These are phyloP conservation scores for Vimba vimba DNA, from an alignment of 2,113 vertebrate species.

Conservation along the genomic window DNA sequence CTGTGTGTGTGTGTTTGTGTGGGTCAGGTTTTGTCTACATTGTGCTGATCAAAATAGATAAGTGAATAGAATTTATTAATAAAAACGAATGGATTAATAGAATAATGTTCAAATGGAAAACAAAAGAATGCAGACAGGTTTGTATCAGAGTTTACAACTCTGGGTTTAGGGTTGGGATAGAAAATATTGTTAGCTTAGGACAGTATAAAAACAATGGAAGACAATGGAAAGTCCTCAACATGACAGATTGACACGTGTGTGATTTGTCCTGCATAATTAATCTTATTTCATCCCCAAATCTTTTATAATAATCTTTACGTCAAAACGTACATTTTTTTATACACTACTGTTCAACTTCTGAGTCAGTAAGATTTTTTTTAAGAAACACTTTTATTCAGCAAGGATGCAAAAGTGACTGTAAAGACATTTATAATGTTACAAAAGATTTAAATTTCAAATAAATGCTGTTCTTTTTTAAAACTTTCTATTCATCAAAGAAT, in stretches of 20 bases:
- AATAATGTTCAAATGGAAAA: not conserved
- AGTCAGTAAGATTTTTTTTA: not conserved
- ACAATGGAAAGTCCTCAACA: not conserved
- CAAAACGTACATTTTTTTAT: not conserved
- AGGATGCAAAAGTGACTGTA: not conserved
- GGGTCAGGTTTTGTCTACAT: conserved; percentile 1
- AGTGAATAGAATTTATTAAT: not conserved
- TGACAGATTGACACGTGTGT: not conserved
- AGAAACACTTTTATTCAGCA: not conserved
- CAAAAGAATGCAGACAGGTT: not conserved
- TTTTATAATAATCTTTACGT: not conserved
- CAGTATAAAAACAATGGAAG: not conserved
- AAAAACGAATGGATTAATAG: not conserved
- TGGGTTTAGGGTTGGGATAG: not conserved
- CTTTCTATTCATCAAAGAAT: not conserved
- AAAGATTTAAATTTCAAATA: not conserved
- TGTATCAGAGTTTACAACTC: too few relatives aligned
- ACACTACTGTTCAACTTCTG: not conserved
- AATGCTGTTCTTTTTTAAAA: too few relatives aligned
- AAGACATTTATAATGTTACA: too few relatives aligned
- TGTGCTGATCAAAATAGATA: not conserved
- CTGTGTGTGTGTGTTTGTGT: conserved; percentile 25
- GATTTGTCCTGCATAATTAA: not conserved
- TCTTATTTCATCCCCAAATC: not conserved
- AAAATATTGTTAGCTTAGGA: not conserved